Evolutionary conservation across 2,797 vertebrate species (phyloP).

Genomic region (Macropus fuliginosus): DNA sequence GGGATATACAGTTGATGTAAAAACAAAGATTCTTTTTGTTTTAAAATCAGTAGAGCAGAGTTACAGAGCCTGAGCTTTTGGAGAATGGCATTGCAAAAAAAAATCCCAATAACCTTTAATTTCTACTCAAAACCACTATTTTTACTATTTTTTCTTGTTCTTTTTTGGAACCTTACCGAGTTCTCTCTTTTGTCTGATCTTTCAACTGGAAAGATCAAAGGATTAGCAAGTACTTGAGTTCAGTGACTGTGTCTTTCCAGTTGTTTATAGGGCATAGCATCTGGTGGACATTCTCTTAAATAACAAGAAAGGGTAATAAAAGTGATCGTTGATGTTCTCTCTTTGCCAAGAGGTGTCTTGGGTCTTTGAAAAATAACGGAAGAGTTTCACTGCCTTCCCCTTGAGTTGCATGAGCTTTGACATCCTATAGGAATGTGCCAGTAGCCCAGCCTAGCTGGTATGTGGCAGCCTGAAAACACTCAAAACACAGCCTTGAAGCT

Average conservation of each 20-base stretch:
- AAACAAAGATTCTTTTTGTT: neutral
- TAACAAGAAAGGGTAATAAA: conserved; percentile 46
- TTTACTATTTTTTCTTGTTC: conserved; percentile 22
- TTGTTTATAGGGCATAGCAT: conserved; percentile 3
- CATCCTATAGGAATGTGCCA: neutral
- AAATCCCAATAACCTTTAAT: neutral
- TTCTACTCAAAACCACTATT: conserved; percentile 9
- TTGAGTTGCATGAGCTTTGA: conserved; percentile 30
- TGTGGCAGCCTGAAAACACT: neutral
- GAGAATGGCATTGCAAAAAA: neutral
- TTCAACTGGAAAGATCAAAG: conserved; percentile 72
- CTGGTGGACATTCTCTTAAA: conserved; percentile 53
- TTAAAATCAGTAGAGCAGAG: neutral
- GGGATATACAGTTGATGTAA: neutral
- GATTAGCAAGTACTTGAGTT: conserved; percentile 22
- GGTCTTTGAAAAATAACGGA: conserved; percentile 69
- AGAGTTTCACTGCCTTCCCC: neutral
- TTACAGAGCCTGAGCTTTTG: neutral
- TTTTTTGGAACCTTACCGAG: conserved; percentile 49
- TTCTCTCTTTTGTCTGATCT: conserved; percentile 38
- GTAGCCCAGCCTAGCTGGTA: conserved; percentile 21
- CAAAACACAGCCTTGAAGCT: conserved; percentile 38
- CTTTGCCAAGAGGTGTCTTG: conserved; percentile 33
- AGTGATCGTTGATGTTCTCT: conserved; percentile 49
- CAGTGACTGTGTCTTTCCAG: neutral